Conservation (phyloP, 2,113 vertebrate species). For the Tenebrosternarchus preto region DNA sequence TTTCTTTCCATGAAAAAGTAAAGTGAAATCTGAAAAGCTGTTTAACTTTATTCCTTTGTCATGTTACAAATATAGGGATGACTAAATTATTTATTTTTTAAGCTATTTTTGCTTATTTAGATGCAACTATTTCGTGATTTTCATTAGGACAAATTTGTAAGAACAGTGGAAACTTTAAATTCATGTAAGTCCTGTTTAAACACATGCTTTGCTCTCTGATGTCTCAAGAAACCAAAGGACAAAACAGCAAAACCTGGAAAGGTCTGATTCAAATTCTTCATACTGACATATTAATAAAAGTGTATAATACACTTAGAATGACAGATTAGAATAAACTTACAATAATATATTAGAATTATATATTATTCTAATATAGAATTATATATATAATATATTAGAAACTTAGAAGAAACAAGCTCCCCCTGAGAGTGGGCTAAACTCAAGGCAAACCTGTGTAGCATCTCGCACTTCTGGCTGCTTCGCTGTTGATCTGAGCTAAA, state of each 20-base stretch:
- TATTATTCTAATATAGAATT: no score
- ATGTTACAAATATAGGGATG: constrained; percentile 40
- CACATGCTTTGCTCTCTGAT: neutral
- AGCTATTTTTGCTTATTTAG: constrained; percentile 14
- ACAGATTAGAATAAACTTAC: no score
- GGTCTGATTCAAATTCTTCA: neutral
- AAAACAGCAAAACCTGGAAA: constrained; percentile 3
- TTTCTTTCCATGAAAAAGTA: constrained; percentile 69
- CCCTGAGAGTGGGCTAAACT: neutral
- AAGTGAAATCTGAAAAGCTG: constrained; percentile 63
- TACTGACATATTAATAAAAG: neutral
- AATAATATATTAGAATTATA: no score
- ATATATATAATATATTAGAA: no score
- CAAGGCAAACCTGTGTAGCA: constrained; percentile 15
- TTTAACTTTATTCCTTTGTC: constrained; percentile 45
- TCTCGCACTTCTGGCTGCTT: neutral
- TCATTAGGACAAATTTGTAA: constrained; percentile 1
- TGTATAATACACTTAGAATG: no score
- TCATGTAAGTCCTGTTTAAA: neutral
- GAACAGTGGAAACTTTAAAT: neutral
- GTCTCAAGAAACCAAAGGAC: neutral
- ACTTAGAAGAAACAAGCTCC: neutral
- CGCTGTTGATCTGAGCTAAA: constrained; percentile 44
- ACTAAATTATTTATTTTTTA: constrained; percentile 38
- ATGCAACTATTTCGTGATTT: constrained; percentile 8